phyloP scores from a whole-genome alignment of 2,888 invertebrate species.

The Bruchidius siliquastri region DNA sequence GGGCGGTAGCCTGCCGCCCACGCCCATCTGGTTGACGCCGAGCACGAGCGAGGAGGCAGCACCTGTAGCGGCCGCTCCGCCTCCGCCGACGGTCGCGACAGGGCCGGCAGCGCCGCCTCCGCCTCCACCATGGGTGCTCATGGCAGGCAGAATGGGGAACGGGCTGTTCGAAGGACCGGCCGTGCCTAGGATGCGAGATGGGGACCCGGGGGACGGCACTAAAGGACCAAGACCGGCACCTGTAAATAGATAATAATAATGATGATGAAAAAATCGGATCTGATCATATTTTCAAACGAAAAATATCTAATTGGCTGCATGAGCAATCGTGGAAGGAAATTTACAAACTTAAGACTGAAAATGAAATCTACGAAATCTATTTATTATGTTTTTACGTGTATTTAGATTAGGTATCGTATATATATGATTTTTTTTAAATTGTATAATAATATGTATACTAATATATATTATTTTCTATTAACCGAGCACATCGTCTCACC shows the following conservation, averaged over 20 bases:
- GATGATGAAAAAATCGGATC: too few species aligned
- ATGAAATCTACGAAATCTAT: too few species aligned
- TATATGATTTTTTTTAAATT: too few species aligned
- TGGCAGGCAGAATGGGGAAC: constrained; percentile 69
- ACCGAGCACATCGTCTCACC: too few species aligned
- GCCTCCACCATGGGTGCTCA: constrained; percentile 56
- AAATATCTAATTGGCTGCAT: too few species aligned
- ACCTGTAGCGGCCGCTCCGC: constrained; percentile 54
- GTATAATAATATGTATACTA: too few species aligned
- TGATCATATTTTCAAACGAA: too few species aligned
- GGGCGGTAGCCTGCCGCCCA: constrained; percentile 61
- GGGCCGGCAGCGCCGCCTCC: constrained; percentile 49
- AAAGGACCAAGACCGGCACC: constrained; percentile 59
- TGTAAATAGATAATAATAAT: background rate
- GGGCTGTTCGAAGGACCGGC: constrained; percentile 65
- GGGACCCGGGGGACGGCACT: constrained; percentile 78
- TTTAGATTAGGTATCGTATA: too few species aligned
- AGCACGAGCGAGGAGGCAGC: constrained; percentile 48
- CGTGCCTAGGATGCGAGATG: constrained; percentile 69
- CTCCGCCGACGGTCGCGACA: constrained; percentile 74
- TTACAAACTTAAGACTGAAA: too few species aligned
- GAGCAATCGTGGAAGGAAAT: too few species aligned
- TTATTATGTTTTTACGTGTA: too few species aligned
- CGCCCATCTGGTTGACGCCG: constrained; percentile 53
- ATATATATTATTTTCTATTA: too few species aligned